Conservation (phyloP, 2,888 invertebrate species). For the Holacanthella duospinosa region DNA sequence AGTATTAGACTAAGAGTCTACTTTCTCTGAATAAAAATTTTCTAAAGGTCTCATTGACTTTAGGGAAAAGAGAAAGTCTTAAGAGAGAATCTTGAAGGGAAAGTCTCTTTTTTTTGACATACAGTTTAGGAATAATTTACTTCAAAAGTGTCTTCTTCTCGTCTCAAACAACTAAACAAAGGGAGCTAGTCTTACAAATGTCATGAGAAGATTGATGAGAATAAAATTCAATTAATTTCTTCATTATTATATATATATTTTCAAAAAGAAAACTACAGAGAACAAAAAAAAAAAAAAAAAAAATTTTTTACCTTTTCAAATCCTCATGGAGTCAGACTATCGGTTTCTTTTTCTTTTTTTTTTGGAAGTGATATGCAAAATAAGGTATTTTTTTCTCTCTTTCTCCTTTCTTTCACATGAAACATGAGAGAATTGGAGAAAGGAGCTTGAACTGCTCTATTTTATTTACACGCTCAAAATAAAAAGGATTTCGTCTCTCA, state of each 20-base stretch:
- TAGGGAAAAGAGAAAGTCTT: too few relatives aligned
- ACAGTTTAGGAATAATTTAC: background rate
- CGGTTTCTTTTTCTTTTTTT: background rate
- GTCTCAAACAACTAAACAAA: too few relatives aligned
- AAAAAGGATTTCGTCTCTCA: background rate
- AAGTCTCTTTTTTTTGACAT: too few relatives aligned
- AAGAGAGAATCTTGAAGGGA: too few relatives aligned
- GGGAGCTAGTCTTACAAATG: background rate
- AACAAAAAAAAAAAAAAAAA: background rate
- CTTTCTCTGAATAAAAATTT: too few relatives aligned
- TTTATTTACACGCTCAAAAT: background rate
- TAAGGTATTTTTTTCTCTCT: background rate
- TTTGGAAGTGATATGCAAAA: background rate
- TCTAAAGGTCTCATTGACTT: too few relatives aligned
- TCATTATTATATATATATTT: background rate
- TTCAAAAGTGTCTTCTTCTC: too few relatives aligned
- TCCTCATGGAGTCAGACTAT: too few relatives aligned
- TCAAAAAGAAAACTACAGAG: background rate
- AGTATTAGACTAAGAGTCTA: too few relatives aligned
- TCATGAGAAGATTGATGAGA: slow-evolving; percentile 2
- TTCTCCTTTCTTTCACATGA: background rate
- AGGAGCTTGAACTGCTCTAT: background rate
- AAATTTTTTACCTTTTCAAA: too few relatives aligned
- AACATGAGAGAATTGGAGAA: too few relatives aligned
- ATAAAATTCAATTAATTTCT: slow-evolving; percentile 1